Percentiles rank a stretch among this genome's conserved stretches.
Evolutionary conservation across 2,888 invertebrate species (phyloP).

Genomic region (Malthinus seriepunctatus): DNA sequence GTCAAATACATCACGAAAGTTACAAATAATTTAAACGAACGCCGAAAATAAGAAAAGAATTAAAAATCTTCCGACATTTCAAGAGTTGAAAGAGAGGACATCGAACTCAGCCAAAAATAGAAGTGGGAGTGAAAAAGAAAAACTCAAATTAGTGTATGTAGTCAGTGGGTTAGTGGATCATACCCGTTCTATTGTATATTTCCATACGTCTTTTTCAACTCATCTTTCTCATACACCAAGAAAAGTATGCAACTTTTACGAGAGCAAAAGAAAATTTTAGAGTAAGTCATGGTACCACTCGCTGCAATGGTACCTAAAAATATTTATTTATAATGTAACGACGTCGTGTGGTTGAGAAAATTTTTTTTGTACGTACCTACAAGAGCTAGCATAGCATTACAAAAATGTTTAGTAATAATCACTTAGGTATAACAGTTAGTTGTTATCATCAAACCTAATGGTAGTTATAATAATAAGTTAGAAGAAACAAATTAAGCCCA

Average conservation of each 20-base stretch:
- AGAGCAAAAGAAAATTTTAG: too few species aligned
- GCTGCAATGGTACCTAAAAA: background rate
- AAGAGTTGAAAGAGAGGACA: constrained; percentile 30
- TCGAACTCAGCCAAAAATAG: constrained; percentile 32
- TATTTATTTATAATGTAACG: background rate
- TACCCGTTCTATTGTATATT: constrained; percentile 34
- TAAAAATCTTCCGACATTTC: constrained; percentile 12
- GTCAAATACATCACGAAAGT: constrained; percentile 1
- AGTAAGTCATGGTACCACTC: too few species aligned
- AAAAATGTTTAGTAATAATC: constrained; percentile 1
- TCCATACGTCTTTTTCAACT: constrained; percentile 34
- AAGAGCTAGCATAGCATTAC: background rate
- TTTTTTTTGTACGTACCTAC: background rate
- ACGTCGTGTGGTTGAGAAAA: background rate
- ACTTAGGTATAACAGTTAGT: background rate
- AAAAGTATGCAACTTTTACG: too few species aligned
- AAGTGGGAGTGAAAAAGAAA: constrained; percentile 35
- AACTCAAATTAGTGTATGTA: constrained; percentile 36
- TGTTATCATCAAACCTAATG: background rate
- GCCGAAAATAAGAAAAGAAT: background rate
- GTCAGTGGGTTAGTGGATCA: constrained; percentile 39
- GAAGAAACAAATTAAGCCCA: constrained; percentile 17
- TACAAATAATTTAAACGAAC: background rate
- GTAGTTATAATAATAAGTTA: constrained; percentile 1
- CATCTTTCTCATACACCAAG: constrained; percentile 25